Evolutionary conservation across 2,888 invertebrate genomes (phyloP), one percentile per base, ranked within the genome.

Genomic region (Latrodectus hesperus): DNA sequence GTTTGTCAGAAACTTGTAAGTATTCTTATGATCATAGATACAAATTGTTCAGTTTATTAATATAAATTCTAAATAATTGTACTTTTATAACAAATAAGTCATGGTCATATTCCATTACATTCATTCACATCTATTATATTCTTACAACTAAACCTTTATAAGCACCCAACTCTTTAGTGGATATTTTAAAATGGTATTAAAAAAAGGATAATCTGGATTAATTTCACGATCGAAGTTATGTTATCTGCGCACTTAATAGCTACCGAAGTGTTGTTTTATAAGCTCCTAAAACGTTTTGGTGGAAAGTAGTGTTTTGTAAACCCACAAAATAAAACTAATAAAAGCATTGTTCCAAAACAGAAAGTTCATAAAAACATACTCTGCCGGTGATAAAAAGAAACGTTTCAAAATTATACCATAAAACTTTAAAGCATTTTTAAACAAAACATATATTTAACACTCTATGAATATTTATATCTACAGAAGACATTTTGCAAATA

Each of bases 151-250:
- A 55, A 53, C 5, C 22, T 60, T 26, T 38, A 64, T 17, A 12
- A 12, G 9, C 64, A 65, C 51, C 64, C 64, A 11, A 9, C 22
- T 74, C 49, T 70, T 72, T 55, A 60, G 60, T 80, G 64, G 64
- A 80, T 74, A 51, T 75, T 82, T 82, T 74, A 82, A 82, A 75
- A 68, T 75, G 74, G 55, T 68, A 53, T 49, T 55, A 49, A 82
- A 75, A 82, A 55, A 16, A 1, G 17, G 55, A 55, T 75, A 82
- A 75, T 82, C 75, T 74, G 67, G 68, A 75, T 82, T 82, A 68
- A 82, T 74, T 82, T 82, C 82, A 55, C 67, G 74, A 82, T 75
- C 75, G 68, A 75, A 82, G 74, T 17, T 22, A 67, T 53, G 55
- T 68, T 74, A 74, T 75, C 49, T 52, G 17, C 12, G 55, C 22